phyloP scores from a whole-genome alignment of 1,140 invertebrate genomes.

The Macrocentrus cingulum region DNA sequence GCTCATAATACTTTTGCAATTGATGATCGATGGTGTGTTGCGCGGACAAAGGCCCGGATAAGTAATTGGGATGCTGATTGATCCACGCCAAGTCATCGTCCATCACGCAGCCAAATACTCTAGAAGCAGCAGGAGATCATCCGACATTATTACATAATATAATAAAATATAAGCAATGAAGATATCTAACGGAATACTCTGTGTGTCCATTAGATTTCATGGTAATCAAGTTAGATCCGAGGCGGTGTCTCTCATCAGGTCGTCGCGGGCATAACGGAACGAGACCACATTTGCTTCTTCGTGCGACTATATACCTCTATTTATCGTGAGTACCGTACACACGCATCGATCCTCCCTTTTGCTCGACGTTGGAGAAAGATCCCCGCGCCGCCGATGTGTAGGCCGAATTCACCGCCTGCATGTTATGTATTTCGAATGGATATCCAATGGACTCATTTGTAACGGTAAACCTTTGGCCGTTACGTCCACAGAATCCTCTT shows the following conservation, averaged over 20 bases:
- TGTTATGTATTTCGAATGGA: slow-evolving; percentile 19
- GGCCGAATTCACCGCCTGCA: slow-evolving; percentile 20
- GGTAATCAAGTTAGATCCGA: slow-evolving; percentile 19
- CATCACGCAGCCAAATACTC: no score
- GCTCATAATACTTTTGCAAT: no score
- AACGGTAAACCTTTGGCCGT: slow-evolving; percentile 25
- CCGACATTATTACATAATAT: slow-evolving; percentile 18
- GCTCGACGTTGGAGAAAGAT: no score
- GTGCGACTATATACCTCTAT: slow-evolving; percentile 18
- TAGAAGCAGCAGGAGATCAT: slow-evolving; percentile 18
- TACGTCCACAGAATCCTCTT: slow-evolving; percentile 21
- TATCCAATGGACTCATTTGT: slow-evolving; percentile 22
- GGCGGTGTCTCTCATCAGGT: slow-evolving; percentile 2
- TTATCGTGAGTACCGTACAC: slow-evolving; percentile 25
- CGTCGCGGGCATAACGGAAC: slow-evolving; percentile 23
- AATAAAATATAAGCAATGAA: slow-evolving; percentile 26
- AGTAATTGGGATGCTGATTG: no score
- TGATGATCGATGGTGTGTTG: no score
- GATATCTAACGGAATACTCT: slow-evolving; percentile 31
- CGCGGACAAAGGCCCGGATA: no score
- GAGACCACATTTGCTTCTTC: slow-evolving; percentile 26
- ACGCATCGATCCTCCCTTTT: slow-evolving; percentile 8
- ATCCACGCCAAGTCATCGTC: no score
- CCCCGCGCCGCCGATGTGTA: no score
- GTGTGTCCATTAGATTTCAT: slow-evolving; percentile 16